These are phyloP conservation scores for Cinclus mexicanus DNA, from an alignment of 2,113 vertebrate species.

Conservation along the genomic window DNA sequence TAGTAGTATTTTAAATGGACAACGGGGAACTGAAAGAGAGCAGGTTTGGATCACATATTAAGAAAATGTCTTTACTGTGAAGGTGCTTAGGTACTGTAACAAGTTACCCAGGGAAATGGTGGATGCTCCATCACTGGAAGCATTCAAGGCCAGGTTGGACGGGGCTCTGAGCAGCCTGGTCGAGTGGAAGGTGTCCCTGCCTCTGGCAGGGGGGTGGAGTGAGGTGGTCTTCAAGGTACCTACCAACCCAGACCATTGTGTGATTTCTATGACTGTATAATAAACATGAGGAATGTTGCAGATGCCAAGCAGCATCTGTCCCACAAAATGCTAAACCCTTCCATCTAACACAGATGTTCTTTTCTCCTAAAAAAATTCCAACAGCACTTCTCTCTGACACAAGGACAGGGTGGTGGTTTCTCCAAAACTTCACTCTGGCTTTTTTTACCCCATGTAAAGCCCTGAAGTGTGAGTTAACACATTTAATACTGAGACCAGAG, in stretches of 20 bases:
- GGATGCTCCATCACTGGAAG: not conserved
- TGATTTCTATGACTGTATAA: not conserved
- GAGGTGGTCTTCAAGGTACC: not conserved
- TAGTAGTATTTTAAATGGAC: not conserved
- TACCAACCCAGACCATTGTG: not conserved
- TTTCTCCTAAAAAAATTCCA: constrained; percentile 19
- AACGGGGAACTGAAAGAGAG: not conserved
- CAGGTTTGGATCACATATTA: not conserved
- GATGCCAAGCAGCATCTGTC: not conserved
- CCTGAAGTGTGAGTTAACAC: constrained; percentile 16
- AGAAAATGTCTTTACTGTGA: not conserved
- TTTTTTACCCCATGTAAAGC: not conserved
- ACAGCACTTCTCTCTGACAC: not conserved
- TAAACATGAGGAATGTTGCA: not conserved
- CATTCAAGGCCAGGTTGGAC: fast-evolving
- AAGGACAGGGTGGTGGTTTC: not conserved
- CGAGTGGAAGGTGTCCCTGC: not conserved
- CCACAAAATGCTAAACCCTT: not conserved
- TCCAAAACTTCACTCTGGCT: not conserved
- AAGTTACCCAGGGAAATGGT: no score
- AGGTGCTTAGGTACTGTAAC: not conserved
- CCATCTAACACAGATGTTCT: no score
- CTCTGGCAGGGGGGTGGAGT: not conserved
- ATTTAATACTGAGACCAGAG: not conserved
- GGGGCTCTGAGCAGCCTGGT: not conserved